A percentile compares a stretch with the other conserved stretches of the same genome.
phyloP scores from a whole-genome alignment of 2,888 invertebrate species.

The Latrodectus hesperus region DNA sequence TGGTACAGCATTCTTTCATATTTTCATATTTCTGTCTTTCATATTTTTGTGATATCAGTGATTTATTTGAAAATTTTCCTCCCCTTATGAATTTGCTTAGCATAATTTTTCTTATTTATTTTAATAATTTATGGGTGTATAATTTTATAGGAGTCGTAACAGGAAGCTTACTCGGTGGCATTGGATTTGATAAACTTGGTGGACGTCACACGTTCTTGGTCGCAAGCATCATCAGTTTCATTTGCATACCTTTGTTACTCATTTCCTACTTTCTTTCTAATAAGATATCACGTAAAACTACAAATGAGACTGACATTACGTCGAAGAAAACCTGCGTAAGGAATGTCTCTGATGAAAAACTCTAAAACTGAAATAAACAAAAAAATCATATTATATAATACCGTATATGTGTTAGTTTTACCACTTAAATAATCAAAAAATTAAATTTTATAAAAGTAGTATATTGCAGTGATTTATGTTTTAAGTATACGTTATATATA shows the following conservation, averaged over 20 bases:
- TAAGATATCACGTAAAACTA: neutral
- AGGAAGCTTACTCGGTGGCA: conserved; percentile 60
- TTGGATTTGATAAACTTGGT: conserved; percentile 51
- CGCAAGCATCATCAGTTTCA: conserved; percentile 36
- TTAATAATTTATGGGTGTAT: neutral
- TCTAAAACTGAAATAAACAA: neutral
- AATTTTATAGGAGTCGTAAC: conserved; percentile 44
- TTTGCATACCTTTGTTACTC: conserved; percentile 19
- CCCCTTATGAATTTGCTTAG: neutral
- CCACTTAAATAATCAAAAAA: too few relatives aligned
- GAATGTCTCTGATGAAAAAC: neutral
- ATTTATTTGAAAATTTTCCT: neutral
- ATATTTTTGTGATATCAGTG: neutral
- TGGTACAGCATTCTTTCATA: neutral
- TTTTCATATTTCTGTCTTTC: too few relatives aligned
- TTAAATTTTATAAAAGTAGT: too few relatives aligned
- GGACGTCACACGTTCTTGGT: conserved; percentile 30
- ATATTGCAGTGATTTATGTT: too few relatives aligned
- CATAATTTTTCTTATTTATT: neutral
- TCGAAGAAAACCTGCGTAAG: too few relatives aligned
- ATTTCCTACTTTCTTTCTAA: neutral
- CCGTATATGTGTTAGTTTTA: too few relatives aligned
- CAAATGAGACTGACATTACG: too few relatives aligned
- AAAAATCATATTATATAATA: too few relatives aligned
- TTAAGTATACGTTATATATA: too few relatives aligned